Evolutionary conservation across 2,113 vertebrate species (phyloP).

Genomic region (Numenius arquata): DNA sequence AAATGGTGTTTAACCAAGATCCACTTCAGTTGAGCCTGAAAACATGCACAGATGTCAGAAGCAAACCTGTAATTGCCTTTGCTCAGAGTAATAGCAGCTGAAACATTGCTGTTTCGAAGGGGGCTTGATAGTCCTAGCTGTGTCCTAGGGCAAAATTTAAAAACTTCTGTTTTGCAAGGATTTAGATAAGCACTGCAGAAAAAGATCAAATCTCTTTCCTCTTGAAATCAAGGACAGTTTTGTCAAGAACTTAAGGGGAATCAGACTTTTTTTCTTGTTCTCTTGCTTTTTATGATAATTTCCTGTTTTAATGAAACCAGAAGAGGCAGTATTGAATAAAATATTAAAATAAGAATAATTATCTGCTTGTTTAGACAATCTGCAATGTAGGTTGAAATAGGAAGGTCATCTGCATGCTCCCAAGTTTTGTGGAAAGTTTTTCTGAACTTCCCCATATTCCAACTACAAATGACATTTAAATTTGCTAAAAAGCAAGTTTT

Average conservation of each 20-base stretch:
- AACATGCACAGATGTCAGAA: neutral
- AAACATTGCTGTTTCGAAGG: neutral
- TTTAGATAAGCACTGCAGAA: neutral
- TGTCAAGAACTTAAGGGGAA: neutral
- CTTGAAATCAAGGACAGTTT: neutral
- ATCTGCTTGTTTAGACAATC: neutral
- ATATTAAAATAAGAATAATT: conserved; percentile 31
- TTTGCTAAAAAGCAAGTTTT: neutral
- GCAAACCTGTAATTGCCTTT: neutral
- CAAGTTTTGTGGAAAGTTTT: neutral
- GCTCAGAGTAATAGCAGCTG: neutral
- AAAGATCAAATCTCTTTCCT: neutral
- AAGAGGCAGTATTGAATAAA: conserved; percentile 19
- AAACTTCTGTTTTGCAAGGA: neutral
- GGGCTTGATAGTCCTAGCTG: neutral
- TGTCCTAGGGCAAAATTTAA: neutral
- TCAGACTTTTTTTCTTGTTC: neutral
- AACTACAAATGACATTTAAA: neutral
- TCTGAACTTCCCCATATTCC: neutral
- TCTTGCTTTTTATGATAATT: neutral
- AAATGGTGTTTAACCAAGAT: neutral
- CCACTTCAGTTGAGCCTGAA: neutral
- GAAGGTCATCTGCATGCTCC: neutral
- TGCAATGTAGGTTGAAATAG: neutral
- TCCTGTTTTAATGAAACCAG: neutral